These are phyloP conservation scores for Diglossa cyanea DNA, from an alignment of 2,797 vertebrate genomes.

Conservation along the genomic window DNA sequence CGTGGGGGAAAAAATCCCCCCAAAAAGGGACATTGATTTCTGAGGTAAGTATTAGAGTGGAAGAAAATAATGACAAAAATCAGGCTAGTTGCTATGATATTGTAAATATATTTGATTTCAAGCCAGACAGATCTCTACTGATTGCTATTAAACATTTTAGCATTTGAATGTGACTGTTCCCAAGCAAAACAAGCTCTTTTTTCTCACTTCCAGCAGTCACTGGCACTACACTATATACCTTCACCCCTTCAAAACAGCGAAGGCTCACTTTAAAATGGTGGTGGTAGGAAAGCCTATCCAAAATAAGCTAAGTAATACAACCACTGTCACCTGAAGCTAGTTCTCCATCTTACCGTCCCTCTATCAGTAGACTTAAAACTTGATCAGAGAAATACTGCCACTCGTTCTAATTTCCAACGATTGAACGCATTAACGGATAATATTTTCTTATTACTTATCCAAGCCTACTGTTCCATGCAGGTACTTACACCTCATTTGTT, in stretches of 20 bases:
- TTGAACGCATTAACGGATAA: neutral
- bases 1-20: neutral
- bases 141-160: neutral
- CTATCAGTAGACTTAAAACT: neutral
- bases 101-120: neutral
- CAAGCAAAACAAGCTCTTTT: neutral
- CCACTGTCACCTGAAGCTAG: neutral
- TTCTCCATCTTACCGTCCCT: neutral
- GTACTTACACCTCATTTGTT: slow-evolving; percentile 48
- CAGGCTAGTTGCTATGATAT: neutral
- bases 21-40: neutral
- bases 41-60: neutral
- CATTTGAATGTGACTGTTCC: neutral
- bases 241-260: neutral
- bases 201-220: neutral
- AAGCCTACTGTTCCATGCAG: neutral
- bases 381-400: neutral
- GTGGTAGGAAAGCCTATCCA: neutral
- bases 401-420: neutral
- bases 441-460: slow-evolving; percentile 33
- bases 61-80: neutral
- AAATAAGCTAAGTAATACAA: neutral
- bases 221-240: neutral
- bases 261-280: neutral
- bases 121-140: neutral